Evolutionary conservation across 1,140 invertebrate species (phyloP).

Genomic region (Propsilocerus akamusi): DNA sequence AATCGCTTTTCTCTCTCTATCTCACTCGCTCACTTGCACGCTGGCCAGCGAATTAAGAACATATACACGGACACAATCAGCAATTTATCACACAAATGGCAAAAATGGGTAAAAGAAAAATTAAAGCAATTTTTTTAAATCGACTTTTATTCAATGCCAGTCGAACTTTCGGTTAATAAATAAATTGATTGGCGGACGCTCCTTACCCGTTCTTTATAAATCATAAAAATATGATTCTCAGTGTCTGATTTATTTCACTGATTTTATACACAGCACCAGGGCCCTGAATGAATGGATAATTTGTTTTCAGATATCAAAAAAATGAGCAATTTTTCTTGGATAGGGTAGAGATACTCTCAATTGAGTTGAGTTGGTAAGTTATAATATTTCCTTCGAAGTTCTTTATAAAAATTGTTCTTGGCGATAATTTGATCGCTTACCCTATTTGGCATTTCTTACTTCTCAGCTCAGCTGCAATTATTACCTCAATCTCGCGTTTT

Average conservation of each 20-base stretch:
- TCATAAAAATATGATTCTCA: constrained; percentile 1
- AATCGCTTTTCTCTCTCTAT: no score
- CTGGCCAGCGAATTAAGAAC: no score
- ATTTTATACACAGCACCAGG: no score
- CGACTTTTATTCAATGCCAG: background rate
- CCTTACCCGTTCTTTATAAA: background rate
- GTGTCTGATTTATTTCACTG: background rate
- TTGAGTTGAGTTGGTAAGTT: background rate
- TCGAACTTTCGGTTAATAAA: background rate
- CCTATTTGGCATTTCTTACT: background rate
- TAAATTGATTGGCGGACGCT: constrained; percentile 1
- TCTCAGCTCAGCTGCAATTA: background rate
- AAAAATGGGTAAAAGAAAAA: background rate
- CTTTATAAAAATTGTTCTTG: background rate
- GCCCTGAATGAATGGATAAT: no score
- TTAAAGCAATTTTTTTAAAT: constrained; percentile 3
- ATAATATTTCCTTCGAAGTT: background rate
- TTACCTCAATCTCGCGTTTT: background rate
- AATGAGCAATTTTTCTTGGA: background rate
- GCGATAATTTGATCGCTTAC: background rate
- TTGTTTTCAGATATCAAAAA: no score
- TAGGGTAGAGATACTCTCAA: background rate
- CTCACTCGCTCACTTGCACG: no score
- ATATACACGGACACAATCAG: background rate
- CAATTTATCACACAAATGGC: background rate